phyloP scores from a whole-genome alignment of 53 echinoderm and acorn worm genomes.

The Astropecten irregularis region DNA sequence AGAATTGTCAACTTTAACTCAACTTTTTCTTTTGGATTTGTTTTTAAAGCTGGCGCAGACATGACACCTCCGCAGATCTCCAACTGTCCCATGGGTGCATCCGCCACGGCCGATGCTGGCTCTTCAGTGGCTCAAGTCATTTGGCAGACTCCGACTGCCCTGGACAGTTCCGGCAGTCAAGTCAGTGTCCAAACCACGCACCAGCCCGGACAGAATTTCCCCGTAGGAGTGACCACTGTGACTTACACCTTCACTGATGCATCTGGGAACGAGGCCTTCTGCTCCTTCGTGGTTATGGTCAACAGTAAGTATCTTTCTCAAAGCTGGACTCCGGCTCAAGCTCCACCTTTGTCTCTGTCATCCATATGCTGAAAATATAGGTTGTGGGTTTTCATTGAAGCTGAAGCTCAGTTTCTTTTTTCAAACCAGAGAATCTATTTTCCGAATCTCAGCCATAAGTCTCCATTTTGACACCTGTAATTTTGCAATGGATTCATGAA shows the following conservation, averaged over 20 bases:
- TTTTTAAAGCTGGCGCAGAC: too few species aligned
- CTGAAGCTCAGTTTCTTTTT: too few species aligned
- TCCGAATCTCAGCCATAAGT: too few species aligned
- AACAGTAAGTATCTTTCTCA: conserved; percentile 58
- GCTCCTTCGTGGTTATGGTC: conserved; percentile 63
- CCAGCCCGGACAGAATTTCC: conserved; percentile 49
- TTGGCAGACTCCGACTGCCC: conserved; percentile 77
- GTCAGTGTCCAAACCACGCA: conserved; percentile 4
- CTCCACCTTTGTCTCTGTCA: too few species aligned
- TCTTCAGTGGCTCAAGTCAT: conserved; percentile 24
- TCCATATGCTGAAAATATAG: too few species aligned
- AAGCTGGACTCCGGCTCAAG: too few species aligned
- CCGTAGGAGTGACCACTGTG: conserved; percentile 62
- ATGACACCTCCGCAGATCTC: conserved; percentile 58
- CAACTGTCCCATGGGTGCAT: conserved; percentile 50
- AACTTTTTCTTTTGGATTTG: too few species aligned
- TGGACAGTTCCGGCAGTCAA: conserved; percentile 47
- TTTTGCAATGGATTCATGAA: too few species aligned
- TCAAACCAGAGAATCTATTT: too few species aligned
- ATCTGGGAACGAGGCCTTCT: conserved; percentile 54
- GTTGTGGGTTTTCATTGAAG: too few species aligned
- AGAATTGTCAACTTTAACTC: too few species aligned
- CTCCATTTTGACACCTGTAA: too few species aligned
- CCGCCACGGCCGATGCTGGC: conserved; percentile 11
- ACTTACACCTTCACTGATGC: conserved; percentile 73